phyloP scores from a whole-genome alignment of 2,888 invertebrate genomes.

The Dilophus febrilis region DNA sequence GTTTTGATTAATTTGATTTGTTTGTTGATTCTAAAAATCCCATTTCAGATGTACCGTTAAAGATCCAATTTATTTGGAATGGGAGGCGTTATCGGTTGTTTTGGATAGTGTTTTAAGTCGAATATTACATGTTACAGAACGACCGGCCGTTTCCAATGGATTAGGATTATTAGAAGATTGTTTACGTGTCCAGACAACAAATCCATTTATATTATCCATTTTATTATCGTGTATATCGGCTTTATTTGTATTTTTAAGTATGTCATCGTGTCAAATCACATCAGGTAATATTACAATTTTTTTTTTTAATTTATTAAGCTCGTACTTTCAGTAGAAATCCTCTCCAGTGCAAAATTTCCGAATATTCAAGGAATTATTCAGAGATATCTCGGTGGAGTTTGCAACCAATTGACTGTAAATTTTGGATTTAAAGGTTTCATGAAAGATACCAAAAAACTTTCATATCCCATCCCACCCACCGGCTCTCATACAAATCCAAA shows the following conservation, averaged over 20 bases:
- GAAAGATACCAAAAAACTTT: no score
- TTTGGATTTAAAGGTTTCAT: no score
- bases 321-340: background rate
- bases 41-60: slow-evolving; percentile 29
- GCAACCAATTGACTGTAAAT: no score
- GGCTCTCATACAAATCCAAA: no score
- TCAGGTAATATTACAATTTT: slow-evolving; percentile 14
- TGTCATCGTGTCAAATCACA: slow-evolving; percentile 66
- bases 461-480: no score
- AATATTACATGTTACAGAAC: slow-evolving; percentile 51
- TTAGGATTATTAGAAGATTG: slow-evolving; percentile 62
- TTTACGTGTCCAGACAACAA: slow-evolving; percentile 53
- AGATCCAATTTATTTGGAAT: slow-evolving; percentile 60
- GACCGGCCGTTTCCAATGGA: slow-evolving; percentile 59
- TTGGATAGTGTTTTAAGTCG: slow-evolving; percentile 72
- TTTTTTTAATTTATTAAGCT: background rate
- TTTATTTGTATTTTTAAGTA: slow-evolving; percentile 76
- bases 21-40: no score
- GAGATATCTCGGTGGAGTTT: no score
- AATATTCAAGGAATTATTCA: no score
- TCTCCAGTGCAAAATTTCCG: no score
- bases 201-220: slow-evolving; percentile 67
- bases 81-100: slow-evolving; percentile 62
- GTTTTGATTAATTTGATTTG: background rate
- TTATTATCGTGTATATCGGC: slow-evolving; percentile 84